These are phyloP conservation scores for Premnoplex brunnescens DNA, from an alignment of 2,797 vertebrate genomes.

Conservation along the genomic window DNA sequence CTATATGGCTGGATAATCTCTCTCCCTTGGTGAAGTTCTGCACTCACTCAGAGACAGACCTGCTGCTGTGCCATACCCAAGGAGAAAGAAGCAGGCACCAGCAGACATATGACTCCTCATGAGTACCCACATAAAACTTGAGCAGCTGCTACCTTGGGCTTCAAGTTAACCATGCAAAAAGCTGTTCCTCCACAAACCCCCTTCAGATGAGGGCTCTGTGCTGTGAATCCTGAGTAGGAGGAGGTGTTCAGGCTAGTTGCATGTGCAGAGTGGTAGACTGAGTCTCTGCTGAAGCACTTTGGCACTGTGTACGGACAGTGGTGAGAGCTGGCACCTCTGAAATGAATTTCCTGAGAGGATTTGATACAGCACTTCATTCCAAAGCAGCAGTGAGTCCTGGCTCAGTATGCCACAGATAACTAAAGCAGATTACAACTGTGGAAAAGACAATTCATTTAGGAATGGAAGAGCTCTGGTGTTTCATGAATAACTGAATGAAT, in stretches of 20 bases:
- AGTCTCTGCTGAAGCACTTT: conserved; percentile 31
- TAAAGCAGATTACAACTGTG: conserved; percentile 19
- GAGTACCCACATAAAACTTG: not conserved
- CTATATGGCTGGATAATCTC: not conserved
- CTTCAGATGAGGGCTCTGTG: not conserved
- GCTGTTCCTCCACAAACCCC: not conserved
- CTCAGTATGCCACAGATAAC: not conserved
- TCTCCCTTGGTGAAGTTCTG: not conserved
- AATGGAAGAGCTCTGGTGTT: not conserved
- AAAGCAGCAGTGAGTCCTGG: not conserved
- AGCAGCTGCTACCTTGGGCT: not conserved
- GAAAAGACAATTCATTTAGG: conserved; percentile 1
- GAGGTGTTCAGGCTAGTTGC: not conserved
- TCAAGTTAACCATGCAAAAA: not conserved
- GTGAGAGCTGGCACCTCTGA: conserved; percentile 9
- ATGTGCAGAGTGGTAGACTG: not conserved
- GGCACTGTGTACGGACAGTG: not conserved
- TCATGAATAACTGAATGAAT: not conserved
- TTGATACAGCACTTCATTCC: not conserved
- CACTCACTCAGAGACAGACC: not conserved
- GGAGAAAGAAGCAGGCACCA: not conserved
- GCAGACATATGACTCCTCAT: not conserved
- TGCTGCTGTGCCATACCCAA: not conserved
- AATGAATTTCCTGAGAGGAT: conserved; percentile 24
- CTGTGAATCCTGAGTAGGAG: not conserved